phyloP scores from a whole-genome alignment of 2,888 invertebrate species.

The Meteorus colon region DNA sequence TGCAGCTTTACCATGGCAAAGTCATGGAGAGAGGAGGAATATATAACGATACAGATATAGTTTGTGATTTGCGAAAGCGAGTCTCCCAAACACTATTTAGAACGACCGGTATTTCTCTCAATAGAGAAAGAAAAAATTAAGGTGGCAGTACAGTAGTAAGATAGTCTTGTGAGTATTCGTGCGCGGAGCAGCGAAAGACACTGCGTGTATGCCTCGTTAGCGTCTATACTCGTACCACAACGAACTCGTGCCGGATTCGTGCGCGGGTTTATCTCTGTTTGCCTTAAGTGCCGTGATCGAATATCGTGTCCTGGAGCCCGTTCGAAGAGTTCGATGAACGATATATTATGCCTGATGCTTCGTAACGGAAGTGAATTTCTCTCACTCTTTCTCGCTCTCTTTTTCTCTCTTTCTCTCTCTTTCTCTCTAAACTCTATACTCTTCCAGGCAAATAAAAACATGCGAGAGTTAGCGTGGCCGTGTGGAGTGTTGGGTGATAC shows the following conservation, averaged over 20 bases:
- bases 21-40: constrained; percentile 33
- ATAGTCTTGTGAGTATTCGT: constrained; percentile 58
- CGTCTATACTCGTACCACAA: constrained; percentile 53
- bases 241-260: constrained; percentile 45
- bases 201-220: constrained; percentile 60
- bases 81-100: constrained; percentile 42
- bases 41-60: constrained; percentile 49
- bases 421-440: neutral
- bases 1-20: constrained; percentile 21
- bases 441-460: neutral
- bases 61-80: constrained; percentile 52
- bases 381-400: no score
- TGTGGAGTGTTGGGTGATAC: constrained; percentile 30
- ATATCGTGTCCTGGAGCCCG: constrained; percentile 52
- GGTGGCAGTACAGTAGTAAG: constrained; percentile 1
- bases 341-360: constrained; percentile 38
- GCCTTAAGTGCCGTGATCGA: constrained; percentile 64
- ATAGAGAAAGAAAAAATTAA: constrained; percentile 52
- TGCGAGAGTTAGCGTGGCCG: neutral
- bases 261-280: constrained; percentile 58
- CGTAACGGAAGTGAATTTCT: constrained; percentile 37
- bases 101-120: constrained; percentile 58
- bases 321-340: constrained; percentile 45
- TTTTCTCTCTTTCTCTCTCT: neutral
- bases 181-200: constrained; percentile 60